Evolutionary conservation across 2,888 invertebrate genomes (phyloP).

Genomic region (Agrochola circellaris): DNA sequence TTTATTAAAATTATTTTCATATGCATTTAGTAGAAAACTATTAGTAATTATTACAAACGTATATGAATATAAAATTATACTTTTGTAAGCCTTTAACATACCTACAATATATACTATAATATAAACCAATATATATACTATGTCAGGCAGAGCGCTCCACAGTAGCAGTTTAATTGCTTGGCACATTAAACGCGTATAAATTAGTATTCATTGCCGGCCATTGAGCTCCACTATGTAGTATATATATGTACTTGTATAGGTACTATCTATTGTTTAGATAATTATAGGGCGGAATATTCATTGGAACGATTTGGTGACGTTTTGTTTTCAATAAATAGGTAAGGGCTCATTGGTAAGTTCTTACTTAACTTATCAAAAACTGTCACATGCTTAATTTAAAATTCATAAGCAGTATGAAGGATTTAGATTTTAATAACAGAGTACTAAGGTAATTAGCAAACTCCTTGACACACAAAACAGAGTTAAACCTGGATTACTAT

Average conservation of each 20-base stretch:
- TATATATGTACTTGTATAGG: constrained; percentile 12
- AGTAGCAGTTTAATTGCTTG: constrained; percentile 86
- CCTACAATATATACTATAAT: not conserved
- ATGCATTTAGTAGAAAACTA: no score
- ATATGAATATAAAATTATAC: not conserved
- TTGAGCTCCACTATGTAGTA: constrained; percentile 68
- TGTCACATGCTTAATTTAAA: not conserved
- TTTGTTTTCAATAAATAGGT: constrained; percentile 5
- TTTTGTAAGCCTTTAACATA: not conserved
- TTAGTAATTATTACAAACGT: no score
- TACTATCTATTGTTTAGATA: constrained; percentile 44
- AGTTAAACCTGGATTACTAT: constrained; percentile 13
- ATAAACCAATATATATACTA: constrained; percentile 48
- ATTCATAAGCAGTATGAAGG: not conserved
- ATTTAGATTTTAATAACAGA: not conserved
- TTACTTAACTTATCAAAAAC: not conserved
- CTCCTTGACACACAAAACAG: not conserved
- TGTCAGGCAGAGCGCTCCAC: constrained; percentile 61
- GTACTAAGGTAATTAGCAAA: not conserved
- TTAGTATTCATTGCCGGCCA: constrained; percentile 87
- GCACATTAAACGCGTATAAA: constrained; percentile 88
- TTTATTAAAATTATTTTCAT: no score
- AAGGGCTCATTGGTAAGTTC: not conserved
- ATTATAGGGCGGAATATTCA: constrained; percentile 47
- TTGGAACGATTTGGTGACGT: not conserved